Base-by-base conservation (phyloP, 2,888 invertebrate genomes). In the Hyposoter dolosus region DNA sequence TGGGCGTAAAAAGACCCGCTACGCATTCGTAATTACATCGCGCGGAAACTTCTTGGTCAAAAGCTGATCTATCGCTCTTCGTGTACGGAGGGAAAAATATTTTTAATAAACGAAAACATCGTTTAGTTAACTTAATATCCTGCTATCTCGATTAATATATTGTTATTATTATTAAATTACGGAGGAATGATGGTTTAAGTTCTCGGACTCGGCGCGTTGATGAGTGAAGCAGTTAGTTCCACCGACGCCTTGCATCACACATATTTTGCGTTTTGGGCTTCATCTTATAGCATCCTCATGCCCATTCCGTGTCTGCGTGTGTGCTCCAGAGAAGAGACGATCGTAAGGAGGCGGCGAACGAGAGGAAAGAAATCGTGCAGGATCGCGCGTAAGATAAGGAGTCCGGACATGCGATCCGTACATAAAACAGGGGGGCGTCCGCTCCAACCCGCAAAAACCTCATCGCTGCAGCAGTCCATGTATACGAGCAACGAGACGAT, bases 311-410 rank as follows among this genome's bases (percentile, higher is more conserved):
- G 40, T 50, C 53, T 40, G 56, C 7, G 68, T 60, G 45, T 69
- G 72, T 82, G 68, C 77, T 76, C 83, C 72, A 50, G 53, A 32
- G 76, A 75, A 43, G 78, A 85, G 81, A 80, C 77, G 82, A 66
- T 76, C 69, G 53, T 66, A 82, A 83, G 88, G 87, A 88, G 84
- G 87, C 85, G 88, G 89, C 85, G 56, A 86, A 76, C 75, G 77
- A 76, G 68, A 68, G 68, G 19, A 66, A 71, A 85, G 91, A 91
- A 91, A 92, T 90, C 75, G 88, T 89, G 88, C 88, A 86, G 90
- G 91, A 91, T 91, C 89, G 90, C 89, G 90, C 89, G 88, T 88
- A 88, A 91, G 91, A 92, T 92, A 92, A 91, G 90, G 90, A 89
- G 90, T 87, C 86, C 85, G 90, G 90, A 91, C 92, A 92, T 92